Evolutionary conservation across 2,888 invertebrate species (phyloP).

Genomic region (Sinopyrophorus schimmeli): DNA sequence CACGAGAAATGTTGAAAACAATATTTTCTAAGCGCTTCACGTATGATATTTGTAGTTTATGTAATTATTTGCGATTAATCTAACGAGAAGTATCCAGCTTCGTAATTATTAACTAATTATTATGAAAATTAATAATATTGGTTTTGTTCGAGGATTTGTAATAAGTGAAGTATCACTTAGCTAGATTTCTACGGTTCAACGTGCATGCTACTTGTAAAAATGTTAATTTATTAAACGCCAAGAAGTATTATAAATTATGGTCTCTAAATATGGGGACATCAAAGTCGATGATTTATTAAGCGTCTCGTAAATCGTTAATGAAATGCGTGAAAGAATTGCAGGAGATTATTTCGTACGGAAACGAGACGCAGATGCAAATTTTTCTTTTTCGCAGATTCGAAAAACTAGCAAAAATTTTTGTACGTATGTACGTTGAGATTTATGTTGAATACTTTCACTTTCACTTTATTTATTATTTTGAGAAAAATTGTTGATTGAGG

Average conservation of each 20-base stretch:
- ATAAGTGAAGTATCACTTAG: no score
- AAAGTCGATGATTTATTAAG: conserved; percentile 6
- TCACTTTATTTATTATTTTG: no score
- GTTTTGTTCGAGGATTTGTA: background rate
- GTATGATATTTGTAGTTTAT: conserved; percentile 8
- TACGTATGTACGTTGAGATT: no score
- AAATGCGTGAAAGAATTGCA: background rate
- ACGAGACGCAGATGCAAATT: background rate
- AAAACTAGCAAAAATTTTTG: no score
- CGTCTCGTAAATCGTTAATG: background rate
- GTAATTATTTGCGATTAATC: background rate
- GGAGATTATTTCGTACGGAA: no score
- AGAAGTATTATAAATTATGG: conserved; percentile 6
- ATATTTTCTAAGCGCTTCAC: conserved; percentile 5
- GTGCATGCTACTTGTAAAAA: conserved; percentile 5
- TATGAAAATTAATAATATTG: background rate
- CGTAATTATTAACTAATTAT: background rate
- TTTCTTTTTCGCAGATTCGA: background rate
- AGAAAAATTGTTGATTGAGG: no score
- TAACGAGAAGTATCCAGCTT: background rate
- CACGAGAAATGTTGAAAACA: conserved; percentile 3
- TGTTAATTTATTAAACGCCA: conserved; percentile 5
- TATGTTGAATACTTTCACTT: no score
- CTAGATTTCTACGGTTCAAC: no score
- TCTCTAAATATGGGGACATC: conserved; percentile 2